A percentile compares a stretch with the other conserved stretches of the same genome.
These are phyloP conservation scores for Rhorus exstirpatorius DNA, from an alignment of 2,888 invertebrate species.

Conservation along the genomic window DNA sequence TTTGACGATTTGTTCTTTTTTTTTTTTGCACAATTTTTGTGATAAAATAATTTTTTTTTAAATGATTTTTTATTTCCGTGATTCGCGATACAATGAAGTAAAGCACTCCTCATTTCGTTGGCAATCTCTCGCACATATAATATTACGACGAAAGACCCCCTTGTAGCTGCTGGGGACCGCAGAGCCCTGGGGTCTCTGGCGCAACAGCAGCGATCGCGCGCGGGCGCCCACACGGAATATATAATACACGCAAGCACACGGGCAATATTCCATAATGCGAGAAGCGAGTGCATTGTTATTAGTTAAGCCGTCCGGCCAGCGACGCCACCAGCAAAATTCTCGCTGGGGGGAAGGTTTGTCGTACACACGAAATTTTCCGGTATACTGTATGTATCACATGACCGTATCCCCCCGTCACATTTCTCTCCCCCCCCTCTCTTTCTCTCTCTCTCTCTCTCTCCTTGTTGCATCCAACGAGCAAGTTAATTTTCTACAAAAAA, in stretches of 20 bases:
- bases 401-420: too few species aligned
- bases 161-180: conserved; percentile 16
- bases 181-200: conserved; percentile 19
- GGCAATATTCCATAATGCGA: conserved; percentile 66
- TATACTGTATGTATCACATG: conserved; percentile 6
- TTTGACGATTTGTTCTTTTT: too few species aligned
- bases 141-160: conserved; percentile 5
- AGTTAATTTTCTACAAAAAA: conserved; percentile 56
- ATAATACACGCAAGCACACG: conserved; percentile 18
- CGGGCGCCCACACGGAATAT: conserved; percentile 17
- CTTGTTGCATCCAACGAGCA: neutral
- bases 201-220: conserved; percentile 25
- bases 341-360: conserved; percentile 26
- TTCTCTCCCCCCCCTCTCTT: neutral
- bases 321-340: conserved; percentile 24
- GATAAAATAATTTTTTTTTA: too few species aligned
- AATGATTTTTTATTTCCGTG: too few species aligned
- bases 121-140: neutral
- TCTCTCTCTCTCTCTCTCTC: too few species aligned
- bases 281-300: conserved; percentile 61
- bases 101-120: too few species aligned
- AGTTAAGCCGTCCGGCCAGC: conserved; percentile 62
- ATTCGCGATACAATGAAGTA: too few species aligned
- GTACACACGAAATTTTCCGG: conserved; percentile 68
- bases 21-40: too few species aligned